Percentiles rank a stretch among this genome's conserved stretches.
Conservation (phyloP, 2,888 invertebrate species). For the Pilophorus perplexus region DNA sequence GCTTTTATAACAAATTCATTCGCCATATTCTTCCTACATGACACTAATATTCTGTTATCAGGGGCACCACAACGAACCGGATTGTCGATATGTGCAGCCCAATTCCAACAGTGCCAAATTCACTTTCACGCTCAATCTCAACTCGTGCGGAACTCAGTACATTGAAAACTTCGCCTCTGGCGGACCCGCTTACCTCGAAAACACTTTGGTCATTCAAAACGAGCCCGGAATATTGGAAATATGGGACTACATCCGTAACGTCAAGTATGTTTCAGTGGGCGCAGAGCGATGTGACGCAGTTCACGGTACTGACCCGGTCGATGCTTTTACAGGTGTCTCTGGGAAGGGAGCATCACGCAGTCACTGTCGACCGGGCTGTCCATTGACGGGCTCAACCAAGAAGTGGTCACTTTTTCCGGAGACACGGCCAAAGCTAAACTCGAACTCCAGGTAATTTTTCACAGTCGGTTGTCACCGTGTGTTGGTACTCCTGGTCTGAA, state of each 20-base stretch:
- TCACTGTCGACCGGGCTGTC: constrained; percentile 70
- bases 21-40: too few relatives aligned
- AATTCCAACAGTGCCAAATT: constrained; percentile 68
- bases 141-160: constrained; percentile 76
- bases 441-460: constrained; percentile 63
- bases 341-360: constrained; percentile 77
- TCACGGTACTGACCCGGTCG: not conserved
- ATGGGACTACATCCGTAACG: constrained; percentile 59
- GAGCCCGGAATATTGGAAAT: constrained; percentile 69
- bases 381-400: constrained; percentile 75
- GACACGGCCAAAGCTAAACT: constrained; percentile 76
- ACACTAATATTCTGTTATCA: too few relatives aligned
- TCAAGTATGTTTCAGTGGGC: constrained; percentile 31
- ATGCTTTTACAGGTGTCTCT: constrained; percentile 69
- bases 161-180: constrained; percentile 71
- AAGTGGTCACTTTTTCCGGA: constrained; percentile 80
- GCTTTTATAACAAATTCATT: not conserved
- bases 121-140: constrained; percentile 70
- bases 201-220: constrained; percentile 73
- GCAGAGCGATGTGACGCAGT: not conserved
- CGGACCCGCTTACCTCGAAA: constrained; percentile 75
- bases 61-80: constrained; percentile 65
- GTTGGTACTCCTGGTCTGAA: too few relatives aligned
- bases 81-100: constrained; percentile 70
- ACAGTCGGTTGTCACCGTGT: too few relatives aligned